Evolutionary conservation across 2,888 invertebrate genomes (phyloP), one percentile per base, ranked within the genome.

Genomic region (Caenorhabditis japonica): DNA sequence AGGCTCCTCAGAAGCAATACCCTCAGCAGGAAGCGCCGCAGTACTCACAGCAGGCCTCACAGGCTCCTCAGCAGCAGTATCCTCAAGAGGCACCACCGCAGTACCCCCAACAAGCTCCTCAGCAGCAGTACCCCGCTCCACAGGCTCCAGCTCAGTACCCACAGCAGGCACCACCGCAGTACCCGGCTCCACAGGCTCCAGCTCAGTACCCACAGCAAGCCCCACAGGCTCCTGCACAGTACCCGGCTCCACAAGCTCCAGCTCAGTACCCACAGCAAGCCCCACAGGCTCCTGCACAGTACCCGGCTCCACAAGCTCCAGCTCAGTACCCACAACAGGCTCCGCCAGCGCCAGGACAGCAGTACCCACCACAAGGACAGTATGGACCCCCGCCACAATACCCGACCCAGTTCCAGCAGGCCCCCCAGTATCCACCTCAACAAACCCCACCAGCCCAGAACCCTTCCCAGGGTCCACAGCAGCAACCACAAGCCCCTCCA

Each of bases 401-500:
- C 10, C 30, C 30, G 7, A n/a, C n/a, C n/a, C n/a, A n/a, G n/a
- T n/a, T n/a, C 8, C 60, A 51, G 27, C 39, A 43, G 5, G 41
- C 47, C 5, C 47, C 21, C 12, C 30, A 30, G 5, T 8, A 12
- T 30, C 10, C 23, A n/a, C 53, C 38, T 15, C 53, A 39, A 15
- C 7, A 10, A 5, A 13, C 23, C 13, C 47, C 47, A 25, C n/a
- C n/a, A n/a, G n/a, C n/a, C n/a, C 59, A 60, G 39, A 27, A 47
- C 7, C 19, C 19, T 12, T 43, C 52, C 39, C 33, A 41, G 7
- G 56, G 56, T 23, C 33, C 41, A 5, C 44, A 36, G 7, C 52
- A 21, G 15, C 55, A 27, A 21, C 69, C 46, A 17, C 53, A 55
- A 27, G 47, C 47, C 34, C 25, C 34, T 4, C 47, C 60, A 7